Evolutionary conservation across 2,797 vertebrate genomes (phyloP).

Genomic region (Enteromius unitaeniatus): DNA sequence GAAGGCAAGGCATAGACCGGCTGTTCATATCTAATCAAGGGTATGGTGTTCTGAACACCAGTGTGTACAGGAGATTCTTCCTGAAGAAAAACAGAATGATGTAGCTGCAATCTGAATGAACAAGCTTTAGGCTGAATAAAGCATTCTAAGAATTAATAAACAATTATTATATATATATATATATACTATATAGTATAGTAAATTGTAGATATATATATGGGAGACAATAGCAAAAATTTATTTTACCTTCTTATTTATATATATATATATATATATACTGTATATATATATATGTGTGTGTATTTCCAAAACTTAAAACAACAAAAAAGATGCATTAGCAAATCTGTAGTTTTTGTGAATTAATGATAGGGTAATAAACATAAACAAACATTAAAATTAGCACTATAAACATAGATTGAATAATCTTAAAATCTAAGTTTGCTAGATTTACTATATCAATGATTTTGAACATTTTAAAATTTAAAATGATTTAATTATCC

Average conservation of each 20-base stretch:
- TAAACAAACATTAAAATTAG: not conserved
- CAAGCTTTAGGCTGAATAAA: not conserved
- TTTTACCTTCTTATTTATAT: not conserved
- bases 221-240: not conserved
- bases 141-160: not conserved
- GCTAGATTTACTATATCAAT: not conserved
- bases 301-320: not conserved
- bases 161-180: no score
- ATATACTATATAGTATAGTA: no score
- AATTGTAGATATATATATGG: not conserved
- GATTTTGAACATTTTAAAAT: not conserved
- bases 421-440: not conserved
- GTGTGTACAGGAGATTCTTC: not conserved
- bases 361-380: not conserved
- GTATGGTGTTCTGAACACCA: not conserved
- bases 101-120: not conserved
- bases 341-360: not conserved
- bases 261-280: no score
- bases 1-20: conserved; percentile 76
- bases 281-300: no score
- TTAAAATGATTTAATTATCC: not conserved
- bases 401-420: not conserved
- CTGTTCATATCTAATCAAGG: conserved; percentile 72
- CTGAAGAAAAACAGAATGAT: conserved; percentile 17
- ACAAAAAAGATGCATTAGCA: not conserved